Base-by-base conservation (phyloP, 1,140 invertebrate species). In the Glomeris maerens region DNA sequence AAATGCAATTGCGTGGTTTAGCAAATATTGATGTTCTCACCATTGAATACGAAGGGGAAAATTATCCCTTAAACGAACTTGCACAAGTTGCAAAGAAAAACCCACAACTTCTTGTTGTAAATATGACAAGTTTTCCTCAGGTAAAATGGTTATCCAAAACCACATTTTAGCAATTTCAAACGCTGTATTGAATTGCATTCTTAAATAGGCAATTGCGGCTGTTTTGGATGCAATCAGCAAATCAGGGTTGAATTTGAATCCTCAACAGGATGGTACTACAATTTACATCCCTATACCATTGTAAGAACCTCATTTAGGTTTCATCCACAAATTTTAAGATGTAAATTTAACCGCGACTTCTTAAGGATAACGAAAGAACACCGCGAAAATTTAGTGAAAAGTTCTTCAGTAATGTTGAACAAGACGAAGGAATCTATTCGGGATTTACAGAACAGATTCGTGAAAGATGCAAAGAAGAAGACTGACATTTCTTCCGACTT, bases 241-340 rank as follows among this genome's bases (percentile, higher is more conserved):
- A 38, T 88, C 86, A 54, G 86, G 87, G 44, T 78, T 95, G 73
- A 93, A 92, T 66, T 69, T 96, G 25, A 94, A 89, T 73, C 90
- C 91, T 0, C 90, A 95, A 64, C 86, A 92, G 67, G 91, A 95
- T 64, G 89, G 89, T 27, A 92, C 84, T 14, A 85, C 79, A 1
- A 64, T 95, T 39, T 93, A 80, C 68, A 72, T 95, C 47, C 82
- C 84, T 27, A 74, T 91, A 55, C 89, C 90, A 10, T 92, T 90
- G 81, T 84, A 74, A 72, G 69, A 63, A 44, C 20, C 17, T 10
- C 2, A 31, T 52, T 38, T 2, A 14, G n/a, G 27, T 40, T 21
- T n/a, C 26, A 26, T 31, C 25, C 13, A 29, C 7, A 36, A 27
- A 5, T 55, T 2, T 25, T 44, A 49, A 7, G 22, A 47, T 14